These are phyloP conservation scores for Stenoptilia bipunctidactyla DNA, from an alignment of 2,888 invertebrate genomes.

Conservation along the genomic window DNA sequence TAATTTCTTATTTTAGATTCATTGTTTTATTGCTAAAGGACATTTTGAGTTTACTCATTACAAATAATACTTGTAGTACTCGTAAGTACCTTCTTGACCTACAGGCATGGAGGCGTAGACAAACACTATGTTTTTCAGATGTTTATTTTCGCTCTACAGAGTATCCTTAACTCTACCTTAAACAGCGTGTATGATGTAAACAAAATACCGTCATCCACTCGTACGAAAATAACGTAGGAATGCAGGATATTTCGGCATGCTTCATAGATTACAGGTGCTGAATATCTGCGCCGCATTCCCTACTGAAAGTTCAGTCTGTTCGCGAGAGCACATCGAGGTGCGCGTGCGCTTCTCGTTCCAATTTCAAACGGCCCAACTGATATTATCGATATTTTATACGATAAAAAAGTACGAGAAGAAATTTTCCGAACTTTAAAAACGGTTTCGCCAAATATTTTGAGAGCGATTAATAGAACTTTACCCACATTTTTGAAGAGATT, in stretches of 20 bases:
- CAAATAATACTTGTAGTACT: too few species aligned
- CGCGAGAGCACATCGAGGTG: not conserved
- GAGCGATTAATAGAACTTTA: not conserved
- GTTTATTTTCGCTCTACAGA: too few species aligned
- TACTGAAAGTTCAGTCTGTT: conserved; percentile 1
- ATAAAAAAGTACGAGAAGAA: not conserved
- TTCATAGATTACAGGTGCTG: conserved; percentile 14
- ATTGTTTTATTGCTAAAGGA: too few species aligned
- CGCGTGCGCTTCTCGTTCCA: not conserved
- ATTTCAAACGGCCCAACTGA: not conserved
- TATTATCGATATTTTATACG: not conserved
- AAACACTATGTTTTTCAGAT: too few species aligned
- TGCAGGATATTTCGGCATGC: conserved; percentile 50
- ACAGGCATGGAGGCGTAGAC: too few species aligned
- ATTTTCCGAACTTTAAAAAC: not conserved
- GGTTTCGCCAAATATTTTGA: not conserved
- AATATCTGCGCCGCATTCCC: conserved; percentile 7
- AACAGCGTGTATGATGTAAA: too few species aligned
- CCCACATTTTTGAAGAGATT: not conserved
- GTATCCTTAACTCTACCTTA: too few species aligned
- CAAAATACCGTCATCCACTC: conserved; percentile 6
- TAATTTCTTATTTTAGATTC: too few species aligned
- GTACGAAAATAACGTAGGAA: conserved; percentile 55
- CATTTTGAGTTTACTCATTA: too few species aligned
- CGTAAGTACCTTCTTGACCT: too few species aligned